Evolutionary conservation across 2,888 invertebrate species (phyloP), one percentile per base, ranked within the genome.

Genomic region (Oligia fasciuncula): DNA sequence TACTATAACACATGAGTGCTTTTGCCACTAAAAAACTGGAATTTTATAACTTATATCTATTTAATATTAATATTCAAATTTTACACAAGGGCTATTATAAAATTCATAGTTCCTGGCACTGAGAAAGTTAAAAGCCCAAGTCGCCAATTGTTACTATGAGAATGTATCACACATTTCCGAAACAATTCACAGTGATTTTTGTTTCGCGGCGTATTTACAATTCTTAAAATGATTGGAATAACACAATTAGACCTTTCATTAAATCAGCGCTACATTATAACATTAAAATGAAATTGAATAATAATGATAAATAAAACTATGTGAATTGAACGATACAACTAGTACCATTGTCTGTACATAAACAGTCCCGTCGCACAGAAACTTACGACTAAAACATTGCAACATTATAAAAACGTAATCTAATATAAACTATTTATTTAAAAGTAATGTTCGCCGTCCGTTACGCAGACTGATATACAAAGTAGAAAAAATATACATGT

Each of bases 401-500:
- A 95, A 95, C 93, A 88, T 93, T 91, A 92, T 93, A 92, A 94
- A 94, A 95, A 92, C 71, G 89, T 91, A 90, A 91, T 91, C 91
- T 91, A 91, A 90, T 91, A 92, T 90, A 91, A 89, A 92, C 92
- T 93, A 92, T 93, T 90, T 90, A 87, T 90, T 89, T 85, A 81
- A 93, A 93, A 93, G 91, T 92, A 93, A 94, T 92, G 87, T 90
- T 91, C 88, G 90, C 88, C 88, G 92, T 93, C 92, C 91, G 69
- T 90, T 90, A 90, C 88, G 90, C 91, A 92, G 94, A 92, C 93
- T 90, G 93, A 94, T 96, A 95, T 95, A 95, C 94, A 95, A 93
- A 95, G 95, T 96, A 95, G 93, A 95, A 96, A 96, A 96, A 96
- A 96, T 96, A 95, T 96, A 96, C 96, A 96, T 94, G 94, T 94